Conservation (phyloP, 2,113 vertebrate genomes). For the Bufo bufo region DNA sequence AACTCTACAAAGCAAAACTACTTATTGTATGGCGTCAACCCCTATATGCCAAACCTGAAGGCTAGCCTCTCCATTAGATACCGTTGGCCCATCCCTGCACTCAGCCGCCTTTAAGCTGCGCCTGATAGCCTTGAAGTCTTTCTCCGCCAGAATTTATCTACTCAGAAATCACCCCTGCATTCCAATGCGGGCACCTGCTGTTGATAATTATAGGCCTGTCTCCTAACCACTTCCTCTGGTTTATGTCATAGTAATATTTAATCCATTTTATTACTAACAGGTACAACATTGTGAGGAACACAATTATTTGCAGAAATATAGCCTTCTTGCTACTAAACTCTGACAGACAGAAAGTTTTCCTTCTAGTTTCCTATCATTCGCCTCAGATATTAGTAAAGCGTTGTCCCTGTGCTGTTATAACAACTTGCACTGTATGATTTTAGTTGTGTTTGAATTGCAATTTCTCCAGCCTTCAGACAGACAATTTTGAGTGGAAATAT, state of each 20-base stretch:
- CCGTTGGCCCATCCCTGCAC: slow-evolving; percentile 44
- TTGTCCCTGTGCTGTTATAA: neutral
- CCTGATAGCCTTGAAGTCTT: slow-evolving; percentile 60
- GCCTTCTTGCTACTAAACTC: slow-evolving; percentile 45
- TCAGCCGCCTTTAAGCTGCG: slow-evolving; percentile 58
- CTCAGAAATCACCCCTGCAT: slow-evolving; percentile 65
- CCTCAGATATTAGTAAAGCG: neutral
- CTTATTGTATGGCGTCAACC: neutral
- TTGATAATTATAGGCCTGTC: slow-evolving; percentile 71
- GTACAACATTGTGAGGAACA: fast-evolving
- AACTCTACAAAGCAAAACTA: neutral
- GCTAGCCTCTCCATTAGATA: slow-evolving; percentile 35
- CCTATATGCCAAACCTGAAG: slow-evolving; percentile 14
- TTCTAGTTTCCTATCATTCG: slow-evolving; percentile 41
- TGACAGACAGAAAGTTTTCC: slow-evolving; percentile 56
- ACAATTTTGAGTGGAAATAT: neutral
- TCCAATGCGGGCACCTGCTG: slow-evolving; percentile 73
- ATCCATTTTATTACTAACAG: slow-evolving; percentile 62
- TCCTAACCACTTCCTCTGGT: slow-evolving; percentile 66
- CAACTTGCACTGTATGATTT: neutral
- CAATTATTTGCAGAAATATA: slow-evolving; percentile 55
- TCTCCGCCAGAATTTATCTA: slow-evolving; percentile 64
- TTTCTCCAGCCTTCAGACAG: neutral
- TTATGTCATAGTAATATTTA: slow-evolving; percentile 64
- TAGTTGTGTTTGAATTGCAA: neutral